phyloP scores from a whole-genome alignment of 1,140 invertebrate genomes.

The Drusus annulatus region DNA sequence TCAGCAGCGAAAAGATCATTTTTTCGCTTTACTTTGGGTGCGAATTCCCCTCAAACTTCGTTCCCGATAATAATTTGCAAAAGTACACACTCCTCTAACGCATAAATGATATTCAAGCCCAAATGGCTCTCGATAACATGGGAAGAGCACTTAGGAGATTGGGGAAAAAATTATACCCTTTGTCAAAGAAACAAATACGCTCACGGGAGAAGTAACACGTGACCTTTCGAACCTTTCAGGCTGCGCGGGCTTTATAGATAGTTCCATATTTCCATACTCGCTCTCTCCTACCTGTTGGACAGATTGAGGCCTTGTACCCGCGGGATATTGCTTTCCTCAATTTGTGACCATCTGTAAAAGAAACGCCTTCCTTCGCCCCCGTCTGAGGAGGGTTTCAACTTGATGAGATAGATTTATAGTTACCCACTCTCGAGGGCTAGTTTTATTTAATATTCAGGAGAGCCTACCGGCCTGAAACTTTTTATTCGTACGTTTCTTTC shows the following conservation, averaged over 20 bases:
- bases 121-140: neutral
- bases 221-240: constrained; percentile 7
- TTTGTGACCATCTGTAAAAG: constrained; percentile 48
- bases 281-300: constrained; percentile 52
- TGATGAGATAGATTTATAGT: constrained; percentile 54
- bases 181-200: constrained; percentile 1
- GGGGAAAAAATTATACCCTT: constrained; percentile 19
- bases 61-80: neutral
- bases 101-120: constrained; percentile 11
- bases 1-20: too few relatives aligned
- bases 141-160: constrained; percentile 23
- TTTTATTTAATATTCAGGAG: constrained; percentile 58
- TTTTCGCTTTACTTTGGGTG: too few relatives aligned
- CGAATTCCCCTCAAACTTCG: neutral
- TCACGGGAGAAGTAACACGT: neutral
- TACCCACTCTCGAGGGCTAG: constrained; percentile 32
- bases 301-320: constrained; percentile 41
- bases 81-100: neutral
- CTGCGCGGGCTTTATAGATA: neutral
- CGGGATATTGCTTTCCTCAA: constrained; percentile 50
- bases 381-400: constrained; percentile 2
- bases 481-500: constrained; percentile 13
- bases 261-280: constrained; percentile 13
- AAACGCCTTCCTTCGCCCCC: neutral
- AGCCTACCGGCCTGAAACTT: constrained; percentile 38